Base-by-base conservation (phyloP, 2,888 invertebrate species). In the Cylindroiulus punctatus region DNA sequence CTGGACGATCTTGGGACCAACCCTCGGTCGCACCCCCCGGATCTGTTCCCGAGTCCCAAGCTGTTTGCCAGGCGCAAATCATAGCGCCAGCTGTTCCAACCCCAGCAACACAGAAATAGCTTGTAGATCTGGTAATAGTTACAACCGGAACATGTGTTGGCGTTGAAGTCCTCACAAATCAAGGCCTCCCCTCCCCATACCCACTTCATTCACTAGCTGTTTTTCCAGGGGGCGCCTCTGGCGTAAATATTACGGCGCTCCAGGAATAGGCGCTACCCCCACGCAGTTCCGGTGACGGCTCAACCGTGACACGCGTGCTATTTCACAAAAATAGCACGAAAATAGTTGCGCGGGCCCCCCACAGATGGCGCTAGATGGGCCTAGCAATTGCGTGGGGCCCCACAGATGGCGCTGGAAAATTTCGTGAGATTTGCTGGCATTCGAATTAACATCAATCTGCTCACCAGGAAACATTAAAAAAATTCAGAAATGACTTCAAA, bases 121-220 rank as follows among this genome's bases (percentile, higher is more conserved):
- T 65, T 22, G 65, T 65, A 65, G 65, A 8, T n/a, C 26, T 8
- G 4, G 65, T 10, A 26, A 26, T 65, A 10, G 26, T 65, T 65
- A 65, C 65, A 65, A 65, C 22, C 65, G 8, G 65, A 65, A 65
- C 65, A 65, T 65, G 65, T 65, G 65, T 65, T 19, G 65, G 65
- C 26, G 26, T 65, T 26, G 22, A 65, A 8, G 19, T 65, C 22
- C 65, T 65, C 65, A 26, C 65, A 65, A 65, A 65, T 65, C 65
- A 22, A 22, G 26, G 10, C 22, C 65, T 26, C 65, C 65, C 65
- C 65, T 10, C 1, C 1, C 44, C 44, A 40, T 12, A 14, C 44
- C 65, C 65, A 26, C 65, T 65, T 65, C 65, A 65, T 65, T 65
- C 65, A 65, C 65, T 22, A 4, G 65, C 3, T 4, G 5, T n/a